These are phyloP conservation scores for Drosophila rellima DNA, from an alignment of 2,888 invertebrate species.

Conservation along the genomic window DNA sequence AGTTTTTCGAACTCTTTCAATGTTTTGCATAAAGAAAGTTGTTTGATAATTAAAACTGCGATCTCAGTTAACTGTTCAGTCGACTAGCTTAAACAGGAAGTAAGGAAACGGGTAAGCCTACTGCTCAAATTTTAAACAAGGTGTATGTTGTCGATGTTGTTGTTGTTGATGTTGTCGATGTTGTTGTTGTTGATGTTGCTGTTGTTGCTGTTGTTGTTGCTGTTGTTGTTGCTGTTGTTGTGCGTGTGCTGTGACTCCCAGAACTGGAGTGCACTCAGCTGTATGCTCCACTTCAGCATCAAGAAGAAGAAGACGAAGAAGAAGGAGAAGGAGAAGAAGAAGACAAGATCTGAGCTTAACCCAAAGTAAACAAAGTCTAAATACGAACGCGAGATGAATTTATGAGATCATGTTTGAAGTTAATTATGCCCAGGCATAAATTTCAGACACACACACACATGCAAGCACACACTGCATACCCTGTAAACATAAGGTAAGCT, in stretches of 20 bases:
- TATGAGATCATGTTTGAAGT: constrained; percentile 82
- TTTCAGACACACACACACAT: constrained; percentile 50
- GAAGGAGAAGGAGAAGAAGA: constrained; percentile 10
- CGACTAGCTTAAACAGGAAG: constrained; percentile 14
- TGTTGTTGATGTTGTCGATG: not conserved
- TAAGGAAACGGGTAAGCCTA: constrained; percentile 14
- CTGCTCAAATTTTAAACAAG: not conserved
- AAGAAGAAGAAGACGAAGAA: constrained; percentile 16
- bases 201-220: not conserved
- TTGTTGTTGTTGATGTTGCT: constrained; percentile 1
- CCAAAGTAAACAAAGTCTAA: constrained; percentile 69
- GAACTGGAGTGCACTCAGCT: constrained; percentile 60
- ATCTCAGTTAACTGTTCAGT: not conserved
- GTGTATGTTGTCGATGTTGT: not conserved
- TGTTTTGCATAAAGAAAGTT: not conserved
- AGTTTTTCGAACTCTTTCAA: not conserved
- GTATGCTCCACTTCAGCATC: constrained; percentile 69
- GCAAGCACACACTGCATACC: constrained; percentile 8
- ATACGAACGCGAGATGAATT: constrained; percentile 76
- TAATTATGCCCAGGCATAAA: constrained; percentile 81
- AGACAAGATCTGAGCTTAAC: constrained; percentile 41
- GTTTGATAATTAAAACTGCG: not conserved
- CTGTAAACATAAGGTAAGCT: constrained; percentile 1
- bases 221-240: too few relatives aligned
- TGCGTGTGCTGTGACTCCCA: constrained; percentile 34